Base-by-base conservation (phyloP, 2,888 invertebrate genomes). In the Morpho helenor region DNA sequence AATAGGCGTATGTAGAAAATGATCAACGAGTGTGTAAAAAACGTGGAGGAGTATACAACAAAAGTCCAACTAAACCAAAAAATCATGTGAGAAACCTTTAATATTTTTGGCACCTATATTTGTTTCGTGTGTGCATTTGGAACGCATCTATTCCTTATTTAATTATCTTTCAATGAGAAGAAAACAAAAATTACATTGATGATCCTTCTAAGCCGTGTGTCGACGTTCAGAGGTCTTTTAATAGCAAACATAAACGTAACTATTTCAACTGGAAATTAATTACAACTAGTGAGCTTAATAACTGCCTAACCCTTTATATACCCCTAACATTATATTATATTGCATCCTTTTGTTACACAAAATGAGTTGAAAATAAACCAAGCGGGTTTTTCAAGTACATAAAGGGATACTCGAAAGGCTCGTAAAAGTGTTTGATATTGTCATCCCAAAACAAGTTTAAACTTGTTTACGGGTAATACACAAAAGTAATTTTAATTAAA, bases 191-290 rank as follows among this genome's bases (percentile, higher is more conserved):
- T 31, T 31, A 3, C 31, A 50, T 41, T 50, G 10, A 50, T 50
- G 8, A 16, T 41, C 41, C 64, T 76, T 66, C 47, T 69, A 8
- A 44, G 16, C 23, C n/a, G 16, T 41, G 44, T 43, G 47, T 43
- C 43, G 31, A 31, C 31, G 31, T 5, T 31, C 5, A 31, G 31
- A 31, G 31, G 31, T 31, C 31, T 5, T 5, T 31, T 5, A 31
- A 31, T 31, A 5, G 31, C 5, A 31, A 31, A 31, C 31, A 31
- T 31, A 31, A 31, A 31, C 31, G 31, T 80, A 83, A 82, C 84
- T 82, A 82, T 79, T 82, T 75, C 79, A 85, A 85, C 82, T 84
- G 76, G 77, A 78, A 84, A 83, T 84, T 86, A 85, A 85, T 86
- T 83, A 82, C 77, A 72, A 68, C 70, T 75, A 79, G 73, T 74